phyloP scores from a whole-genome alignment of 2,113 vertebrate species.

The human (Homo sapiens) region GRCh38 chr5:52929501-52930000 shows the following conservation, averaged over 20 bases:
- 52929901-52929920: slow-evolving; percentile 17
- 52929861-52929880: not conserved
- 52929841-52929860: not conserved
- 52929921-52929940: not conserved
- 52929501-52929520: not conserved
- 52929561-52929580: not conserved
- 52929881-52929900: not conserved
- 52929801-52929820: not conserved
- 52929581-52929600: not conserved
- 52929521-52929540: not conserved
- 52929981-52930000: not conserved
- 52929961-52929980: not conserved
- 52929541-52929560: not conserved
- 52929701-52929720: slow-evolving; percentile 83
- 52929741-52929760: not conserved
- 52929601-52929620: slow-evolving; percentile 50
- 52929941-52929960: not conserved
- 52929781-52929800: not conserved
- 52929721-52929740: not conserved
- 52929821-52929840: not conserved
- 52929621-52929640: slow-evolving; percentile 91
- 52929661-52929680: slow-evolving; percentile 87
- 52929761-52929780: not conserved
- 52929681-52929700: slow-evolving; percentile 90
- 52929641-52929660: slow-evolving; percentile 91